A percentile compares a stretch with the other conserved stretches of the same genome.
phyloP scores from a whole-genome alignment of 2,113 vertebrate species.

The Crotalus horridus region DNA sequence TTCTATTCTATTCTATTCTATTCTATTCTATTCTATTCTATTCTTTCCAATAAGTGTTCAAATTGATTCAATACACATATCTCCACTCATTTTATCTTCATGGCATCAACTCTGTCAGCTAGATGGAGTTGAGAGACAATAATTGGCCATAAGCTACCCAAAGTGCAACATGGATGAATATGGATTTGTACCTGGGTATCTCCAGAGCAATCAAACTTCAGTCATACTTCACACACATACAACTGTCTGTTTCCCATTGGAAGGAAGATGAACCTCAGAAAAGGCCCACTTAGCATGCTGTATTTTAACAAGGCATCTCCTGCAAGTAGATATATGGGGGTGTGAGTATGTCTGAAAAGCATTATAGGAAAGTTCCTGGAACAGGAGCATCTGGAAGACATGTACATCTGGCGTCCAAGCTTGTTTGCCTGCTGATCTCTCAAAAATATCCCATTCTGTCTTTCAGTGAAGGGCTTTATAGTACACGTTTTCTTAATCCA shows the following conservation, averaged over 20 bases:
- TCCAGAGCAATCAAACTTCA: neutral
- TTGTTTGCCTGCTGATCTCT: neutral
- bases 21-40: neutral
- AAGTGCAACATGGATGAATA: neutral
- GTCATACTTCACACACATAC: neutral
- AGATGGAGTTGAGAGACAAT: neutral
- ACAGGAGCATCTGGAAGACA: neutral
- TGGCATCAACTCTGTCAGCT: neutral
- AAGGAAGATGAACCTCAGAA: neutral
- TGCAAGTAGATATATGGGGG: neutral
- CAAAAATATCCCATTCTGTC: neutral
- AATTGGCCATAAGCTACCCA: neutral
- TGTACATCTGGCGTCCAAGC: neutral
- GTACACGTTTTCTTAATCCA: neutral
- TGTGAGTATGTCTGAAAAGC: neutral
- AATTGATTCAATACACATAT: neutral
- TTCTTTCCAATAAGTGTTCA: neutral
- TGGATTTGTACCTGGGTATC: neutral
- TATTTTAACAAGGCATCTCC: neutral
- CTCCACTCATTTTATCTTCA: neutral
- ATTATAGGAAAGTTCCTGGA: neutral
- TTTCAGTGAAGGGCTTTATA: neutral
- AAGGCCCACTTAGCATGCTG: neutral
- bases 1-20: neutral
- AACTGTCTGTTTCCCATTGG: too few species aligned